A percentile compares a stretch with the other conserved stretches of the same genome.
These are phyloP conservation scores for Tanytarsus gracilentus DNA, from an alignment of 2,888 invertebrate species.

Conservation along the genomic window DNA sequence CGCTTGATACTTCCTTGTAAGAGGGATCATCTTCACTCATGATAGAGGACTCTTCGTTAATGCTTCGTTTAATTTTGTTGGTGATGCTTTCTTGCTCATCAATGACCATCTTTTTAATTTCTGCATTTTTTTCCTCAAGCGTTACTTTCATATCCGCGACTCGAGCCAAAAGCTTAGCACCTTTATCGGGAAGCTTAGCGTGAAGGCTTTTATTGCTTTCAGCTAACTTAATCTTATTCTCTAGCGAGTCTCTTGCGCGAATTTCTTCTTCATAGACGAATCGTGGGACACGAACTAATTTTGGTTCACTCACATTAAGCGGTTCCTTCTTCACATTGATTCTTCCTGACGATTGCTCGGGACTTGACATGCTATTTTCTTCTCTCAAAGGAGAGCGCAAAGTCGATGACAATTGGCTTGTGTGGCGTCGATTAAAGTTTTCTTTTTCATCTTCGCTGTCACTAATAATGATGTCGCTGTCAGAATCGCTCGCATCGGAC, in stretches of 20 bases:
- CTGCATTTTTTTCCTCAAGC: neutral
- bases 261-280: neutral
- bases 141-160: neutral
- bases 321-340: too few species aligned
- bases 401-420: too few species aligned
- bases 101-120: neutral
- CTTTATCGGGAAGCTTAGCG: constrained; percentile 8
- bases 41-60: too few species aligned
- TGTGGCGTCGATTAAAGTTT: too few species aligned
- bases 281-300: neutral
- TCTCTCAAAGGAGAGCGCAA: too few species aligned
- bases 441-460: neutral
- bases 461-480: neutral
- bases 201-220: too few species aligned
- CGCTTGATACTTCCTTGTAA: neutral
- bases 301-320: too few species aligned
- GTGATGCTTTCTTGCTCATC: constrained; percentile 6
- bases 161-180: constrained; percentile 2
- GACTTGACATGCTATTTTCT: too few species aligned
- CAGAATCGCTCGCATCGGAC: neutral
- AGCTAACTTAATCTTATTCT: neutral
- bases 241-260: neutral
- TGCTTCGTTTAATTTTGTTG: neutral
- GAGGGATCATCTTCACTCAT: neutral
- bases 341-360: too few species aligned